Base-by-base conservation (phyloP, 2,888 invertebrate species). In the Prosapia bicincta region DNA sequence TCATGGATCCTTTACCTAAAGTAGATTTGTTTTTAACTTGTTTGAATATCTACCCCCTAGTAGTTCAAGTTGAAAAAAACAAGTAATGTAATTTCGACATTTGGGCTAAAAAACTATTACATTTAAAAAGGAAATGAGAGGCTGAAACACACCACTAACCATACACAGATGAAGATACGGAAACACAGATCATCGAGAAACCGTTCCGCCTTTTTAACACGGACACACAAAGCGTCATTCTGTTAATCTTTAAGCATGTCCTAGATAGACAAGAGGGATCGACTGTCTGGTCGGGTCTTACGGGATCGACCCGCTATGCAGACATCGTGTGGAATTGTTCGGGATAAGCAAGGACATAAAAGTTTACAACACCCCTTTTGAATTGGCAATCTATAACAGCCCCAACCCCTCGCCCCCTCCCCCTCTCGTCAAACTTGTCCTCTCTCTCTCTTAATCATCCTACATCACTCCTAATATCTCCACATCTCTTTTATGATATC, bases 281-380 rank as follows among this genome's bases (percentile, higher is more conserved):
- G 38, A 10, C 7, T 54, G 38, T 38, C 38, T 54, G 54, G n/a
- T 20, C 20, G 54, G 54, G n/a, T 20, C 30, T 28, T 20, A 66
- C 38, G n/a, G 25, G 69, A 70, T 75, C 70, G 75, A 69, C 70
- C 69, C 70, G 65, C 43, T 69, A 71, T 38, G 71, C 71, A 71
- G 71, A 68, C 72, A 54, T 43, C 38, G 54, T 43, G 30, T 69
- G 73, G 76, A 72, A 73, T 69, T 76, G 76, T 73, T 68, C 74
- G 43, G 79, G 79, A 79, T 80, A 80, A 80, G 80, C 80, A 80
- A 80, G 77, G 77, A 79, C 79, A 80, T 80, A 80, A 80, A 80
- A 79, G 79, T 80, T 80, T 79, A 80, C 74, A 72, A 70, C 76
- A 74, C 66, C 71, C 71, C 75, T 74, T 74, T 75, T 76, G 71